These are phyloP conservation scores for Acronicta leporina DNA, from an alignment of 2,888 invertebrate species.

Conservation along the genomic window DNA sequence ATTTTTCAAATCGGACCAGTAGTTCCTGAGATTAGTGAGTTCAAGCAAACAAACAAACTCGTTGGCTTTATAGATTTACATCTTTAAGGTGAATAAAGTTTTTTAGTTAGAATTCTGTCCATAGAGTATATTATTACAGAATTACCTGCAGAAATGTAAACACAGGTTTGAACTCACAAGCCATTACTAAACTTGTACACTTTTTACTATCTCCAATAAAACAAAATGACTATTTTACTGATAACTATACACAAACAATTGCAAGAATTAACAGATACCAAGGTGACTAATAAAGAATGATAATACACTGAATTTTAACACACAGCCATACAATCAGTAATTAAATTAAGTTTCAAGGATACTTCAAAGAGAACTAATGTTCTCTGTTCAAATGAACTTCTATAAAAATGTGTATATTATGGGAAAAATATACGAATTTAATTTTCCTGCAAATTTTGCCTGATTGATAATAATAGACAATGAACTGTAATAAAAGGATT, in stretches of 20 bases:
- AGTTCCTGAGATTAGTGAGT: too few relatives aligned
- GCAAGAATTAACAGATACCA: constrained; percentile 37
- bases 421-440: constrained; percentile 8
- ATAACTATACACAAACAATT: constrained; percentile 24
- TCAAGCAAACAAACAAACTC: too few relatives aligned
- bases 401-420: neutral
- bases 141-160: constrained; percentile 47
- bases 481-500: constrained; percentile 34
- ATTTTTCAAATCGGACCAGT: too few relatives aligned
- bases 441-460: constrained; percentile 25
- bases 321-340: constrained; percentile 42
- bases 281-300: constrained; percentile 48
- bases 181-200: constrained; percentile 21
- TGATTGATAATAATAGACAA: constrained; percentile 32
- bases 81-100: too few relatives aligned
- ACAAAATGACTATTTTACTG: constrained; percentile 11
- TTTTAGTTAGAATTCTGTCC: too few relatives aligned
- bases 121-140: neutral
- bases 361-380: constrained; percentile 31
- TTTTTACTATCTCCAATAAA: constrained; percentile 8
- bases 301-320: constrained; percentile 27
- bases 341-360: constrained; percentile 47
- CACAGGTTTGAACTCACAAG: constrained; percentile 43
- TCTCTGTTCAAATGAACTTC: too few relatives aligned
- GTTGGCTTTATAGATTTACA: too few relatives aligned